A percentile compares a stretch with the other conserved stretches of the same genome.
Conservation (phyloP, 2,113 vertebrate species). For the Ageneiosus marmoratus region DNA sequence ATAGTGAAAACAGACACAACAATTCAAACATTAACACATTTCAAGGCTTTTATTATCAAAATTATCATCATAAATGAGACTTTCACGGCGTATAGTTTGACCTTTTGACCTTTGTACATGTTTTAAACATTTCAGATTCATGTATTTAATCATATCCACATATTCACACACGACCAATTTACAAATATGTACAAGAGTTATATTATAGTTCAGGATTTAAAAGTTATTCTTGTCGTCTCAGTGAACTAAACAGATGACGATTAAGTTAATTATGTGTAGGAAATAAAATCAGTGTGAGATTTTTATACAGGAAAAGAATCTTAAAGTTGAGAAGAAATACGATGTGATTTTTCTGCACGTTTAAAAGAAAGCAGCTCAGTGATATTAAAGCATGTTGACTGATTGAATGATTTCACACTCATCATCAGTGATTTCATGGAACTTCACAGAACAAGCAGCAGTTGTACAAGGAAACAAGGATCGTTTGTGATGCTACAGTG, state of each 20-base stretch:
- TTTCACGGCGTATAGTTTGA: neutral
- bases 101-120: neutral
- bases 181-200: constrained; percentile 26
- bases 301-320: no score
- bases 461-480: neutral
- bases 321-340: no score
- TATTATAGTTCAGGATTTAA: neutral
- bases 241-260: neutral
- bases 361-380: neutral
- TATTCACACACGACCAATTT: constrained; percentile 18
- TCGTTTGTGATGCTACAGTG: constrained; percentile 45
- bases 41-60: constrained; percentile 39
- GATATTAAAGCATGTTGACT: neutral
- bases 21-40: neutral
- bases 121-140: constrained; percentile 52
- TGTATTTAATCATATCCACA: constrained; percentile 42
- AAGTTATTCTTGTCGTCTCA: neutral
- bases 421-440: constrained; percentile 64
- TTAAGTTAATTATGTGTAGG: no score
- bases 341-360: no score
- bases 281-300: no score
- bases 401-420: constrained; percentile 54
- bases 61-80: constrained; percentile 7
- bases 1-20: neutral
- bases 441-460: constrained; percentile 56